phyloP scores from a whole-genome alignment of 1,140 invertebrate species.

The Aphelinus certus region DNA sequence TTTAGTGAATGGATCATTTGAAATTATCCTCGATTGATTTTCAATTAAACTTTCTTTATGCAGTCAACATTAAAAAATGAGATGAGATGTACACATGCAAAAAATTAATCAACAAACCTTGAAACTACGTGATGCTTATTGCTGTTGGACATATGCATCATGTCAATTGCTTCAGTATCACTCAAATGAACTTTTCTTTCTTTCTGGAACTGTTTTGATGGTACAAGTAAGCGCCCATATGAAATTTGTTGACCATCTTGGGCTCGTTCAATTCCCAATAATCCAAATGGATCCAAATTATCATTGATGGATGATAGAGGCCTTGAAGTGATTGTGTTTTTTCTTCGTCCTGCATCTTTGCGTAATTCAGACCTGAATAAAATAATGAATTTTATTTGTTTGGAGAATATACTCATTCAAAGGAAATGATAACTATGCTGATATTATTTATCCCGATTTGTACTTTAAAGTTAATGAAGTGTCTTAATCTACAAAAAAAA shows the following conservation, averaged over 20 bases:
- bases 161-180: constrained; percentile 69
- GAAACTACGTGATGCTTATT: constrained; percentile 69
- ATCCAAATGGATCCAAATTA: constrained; percentile 84
- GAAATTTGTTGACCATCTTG: constrained; percentile 89
- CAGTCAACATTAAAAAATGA: too few species aligned
- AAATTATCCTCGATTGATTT: too few species aligned
- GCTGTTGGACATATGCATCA: constrained; percentile 53
- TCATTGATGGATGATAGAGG: constrained; percentile 87
- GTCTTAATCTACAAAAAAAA: neutral
- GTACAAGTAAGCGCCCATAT: constrained; percentile 84
- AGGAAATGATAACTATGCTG: too few species aligned
- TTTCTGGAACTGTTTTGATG: constrained; percentile 71
- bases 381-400: too few species aligned
- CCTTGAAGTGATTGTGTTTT: constrained; percentile 82
- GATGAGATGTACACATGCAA: too few species aligned
- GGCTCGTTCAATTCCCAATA: constrained; percentile 82
- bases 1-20: neutral
- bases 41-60: too few species aligned
- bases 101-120: constrained; percentile 64
- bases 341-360: constrained; percentile 79
- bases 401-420: too few species aligned
- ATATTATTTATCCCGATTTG: neutral
- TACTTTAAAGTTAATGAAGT: neutral
- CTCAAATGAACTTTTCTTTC: constrained; percentile 64
- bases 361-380: constrained; percentile 74